Evolutionary conservation across 2,888 invertebrate species (phyloP).

Genomic region (Mechanitis mazaeus): DNA sequence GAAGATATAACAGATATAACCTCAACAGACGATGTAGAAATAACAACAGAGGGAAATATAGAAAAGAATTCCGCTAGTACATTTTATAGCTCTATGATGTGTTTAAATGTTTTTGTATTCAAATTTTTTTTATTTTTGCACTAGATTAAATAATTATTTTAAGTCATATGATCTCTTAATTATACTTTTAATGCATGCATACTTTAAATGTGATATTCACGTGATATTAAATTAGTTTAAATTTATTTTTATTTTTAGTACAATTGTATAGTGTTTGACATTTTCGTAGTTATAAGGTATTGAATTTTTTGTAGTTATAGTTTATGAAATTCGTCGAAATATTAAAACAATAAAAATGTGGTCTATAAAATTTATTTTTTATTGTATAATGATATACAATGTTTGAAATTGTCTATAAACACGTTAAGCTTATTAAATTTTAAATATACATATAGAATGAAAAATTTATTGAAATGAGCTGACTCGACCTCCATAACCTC

Average conservation of each 20-base stretch:
- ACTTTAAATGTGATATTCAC: slow-evolving; percentile 17
- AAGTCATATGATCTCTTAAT: slow-evolving; percentile 23
- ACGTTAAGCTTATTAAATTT: too few species aligned
- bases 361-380: not conserved
- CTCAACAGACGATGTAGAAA: slow-evolving; percentile 19
- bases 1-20: slow-evolving; percentile 29
- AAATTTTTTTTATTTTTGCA: slow-evolving; percentile 10
- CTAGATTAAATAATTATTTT: slow-evolving; percentile 14
- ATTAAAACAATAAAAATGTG: not conserved
- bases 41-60: slow-evolving; percentile 13
- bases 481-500: too few species aligned
- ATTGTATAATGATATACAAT: not conserved
- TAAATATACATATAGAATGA: too few species aligned
- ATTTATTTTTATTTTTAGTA: not conserved
- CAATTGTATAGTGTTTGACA: too few species aligned
- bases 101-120: not conserved
- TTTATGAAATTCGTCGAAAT: not conserved
- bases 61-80: slow-evolving; percentile 12
- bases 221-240: slow-evolving; percentile 26
- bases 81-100: slow-evolving; percentile 2
- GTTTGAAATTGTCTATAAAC: too few species aligned
- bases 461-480: too few species aligned
- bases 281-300: not conserved
- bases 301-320: not conserved
- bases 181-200: slow-evolving; percentile 19